Evolutionary conservation across 2,888 invertebrate genomes (phyloP).

Genomic region (Sinopyrophorus schimmeli): DNA sequence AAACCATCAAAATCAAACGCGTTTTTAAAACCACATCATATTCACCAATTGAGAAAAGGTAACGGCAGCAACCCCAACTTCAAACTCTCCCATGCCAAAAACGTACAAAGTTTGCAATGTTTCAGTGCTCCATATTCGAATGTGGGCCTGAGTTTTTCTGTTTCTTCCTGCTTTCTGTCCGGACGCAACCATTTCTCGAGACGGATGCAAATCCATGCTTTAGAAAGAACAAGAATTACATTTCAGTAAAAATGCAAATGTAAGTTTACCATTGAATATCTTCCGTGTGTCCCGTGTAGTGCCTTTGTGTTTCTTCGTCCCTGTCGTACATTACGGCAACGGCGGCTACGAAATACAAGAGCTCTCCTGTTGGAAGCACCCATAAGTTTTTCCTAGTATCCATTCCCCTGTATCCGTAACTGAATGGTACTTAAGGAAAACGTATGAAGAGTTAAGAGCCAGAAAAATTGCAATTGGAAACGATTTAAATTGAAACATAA

Average conservation of each 20-base stretch:
- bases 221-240: background rate
- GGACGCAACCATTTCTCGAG: slow-evolving; percentile 84
- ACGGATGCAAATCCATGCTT: slow-evolving; percentile 88
- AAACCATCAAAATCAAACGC: background rate
- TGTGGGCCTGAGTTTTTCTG: slow-evolving; percentile 84
- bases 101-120: slow-evolving; percentile 86
- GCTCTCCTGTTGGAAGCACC: slow-evolving; percentile 91
- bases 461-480: no score
- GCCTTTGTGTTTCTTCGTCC: slow-evolving; percentile 84
- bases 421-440: slow-evolving; percentile 53
- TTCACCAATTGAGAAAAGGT: slow-evolving; percentile 85
- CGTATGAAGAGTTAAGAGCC: background rate
- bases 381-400: slow-evolving; percentile 89
- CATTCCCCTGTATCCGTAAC: slow-evolving; percentile 91
- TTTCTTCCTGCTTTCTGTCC: slow-evolving; percentile 86
- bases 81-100: slow-evolving; percentile 89
- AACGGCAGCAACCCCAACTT: slow-evolving; percentile 83
- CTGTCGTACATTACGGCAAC: slow-evolving; percentile 87
- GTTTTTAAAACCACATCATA: slow-evolving; percentile 12
- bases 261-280: slow-evolving; percentile 84
- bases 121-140: slow-evolving; percentile 91
- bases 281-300: slow-evolving; percentile 90
- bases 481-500: no score
- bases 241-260: background rate
- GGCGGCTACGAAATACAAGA: slow-evolving; percentile 90